Evolutionary conservation across 2,888 invertebrate species (phyloP).

Genomic region (Epiblema foenella): DNA sequence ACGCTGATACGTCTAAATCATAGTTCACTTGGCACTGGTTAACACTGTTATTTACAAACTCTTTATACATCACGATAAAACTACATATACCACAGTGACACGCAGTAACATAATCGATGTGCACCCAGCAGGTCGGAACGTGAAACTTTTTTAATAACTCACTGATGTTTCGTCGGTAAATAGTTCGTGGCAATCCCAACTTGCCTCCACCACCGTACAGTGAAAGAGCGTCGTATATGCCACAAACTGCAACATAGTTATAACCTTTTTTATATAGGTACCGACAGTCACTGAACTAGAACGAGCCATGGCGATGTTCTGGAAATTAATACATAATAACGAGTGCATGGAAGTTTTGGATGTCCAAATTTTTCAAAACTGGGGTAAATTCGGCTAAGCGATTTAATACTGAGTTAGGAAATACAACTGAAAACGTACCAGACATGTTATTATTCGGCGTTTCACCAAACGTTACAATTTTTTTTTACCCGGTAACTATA

Average conservation of each 20-base stretch:
- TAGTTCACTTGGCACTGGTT: too few species aligned
- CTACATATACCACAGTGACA: neutral
- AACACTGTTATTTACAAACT: too few species aligned
- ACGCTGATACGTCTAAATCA: too few species aligned
- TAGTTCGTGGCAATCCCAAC: constrained; percentile 37
- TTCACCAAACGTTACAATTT: too few species aligned
- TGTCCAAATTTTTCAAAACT: neutral
- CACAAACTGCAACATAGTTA: neutral
- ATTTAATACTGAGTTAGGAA: neutral
- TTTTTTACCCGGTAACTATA: too few species aligned
- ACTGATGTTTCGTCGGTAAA: constrained; percentile 43
- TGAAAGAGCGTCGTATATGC: neutral
- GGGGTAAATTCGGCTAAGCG: neutral
- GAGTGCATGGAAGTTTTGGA: constrained; percentile 6
- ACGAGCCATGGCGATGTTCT: neutral
- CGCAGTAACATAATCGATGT: constrained; percentile 28
- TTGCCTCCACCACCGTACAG: constrained; percentile 12
- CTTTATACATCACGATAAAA: too few species aligned
- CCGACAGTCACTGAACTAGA: constrained; percentile 9
- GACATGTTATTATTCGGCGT: neutral
- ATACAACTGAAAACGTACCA: neutral
- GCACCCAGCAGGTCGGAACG: constrained; percentile 16
- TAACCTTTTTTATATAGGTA: neutral
- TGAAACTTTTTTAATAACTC: constrained; percentile 45
- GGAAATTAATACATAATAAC: constrained; percentile 20